Evolutionary conservation across 2,888 invertebrate genomes (phyloP), one percentile per base, ranked within the genome.

Genomic region (Dolichopus griseipennis): DNA sequence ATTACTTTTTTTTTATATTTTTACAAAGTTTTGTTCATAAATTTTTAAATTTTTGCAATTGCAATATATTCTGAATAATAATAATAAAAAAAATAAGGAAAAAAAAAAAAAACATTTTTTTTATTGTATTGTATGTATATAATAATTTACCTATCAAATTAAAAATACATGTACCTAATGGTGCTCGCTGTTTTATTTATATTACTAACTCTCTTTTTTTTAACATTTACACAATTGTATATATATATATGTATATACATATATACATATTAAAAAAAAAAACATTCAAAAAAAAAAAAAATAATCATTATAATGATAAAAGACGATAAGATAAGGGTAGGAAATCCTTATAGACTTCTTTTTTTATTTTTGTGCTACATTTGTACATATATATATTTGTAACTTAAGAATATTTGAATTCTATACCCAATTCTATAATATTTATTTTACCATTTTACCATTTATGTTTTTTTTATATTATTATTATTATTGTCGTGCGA

Each of bases 131-230:
- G 5, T 27, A 27, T 27, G n/a, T 27, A 5, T 27, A 18, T 52
- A 52, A 52, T 52, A 52, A 52, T 52, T 52, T 52, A 52, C 52
- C 52, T 52, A 52, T 52, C 52, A 52, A 52, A 52, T 52, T 52
- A 52, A 52, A 52, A 52, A 52, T 18, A 52, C 52, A 52, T 52
- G 52, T 52, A 52, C 52, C 52, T 52, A 52, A 52, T 52, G 52
- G 52, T 52, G n/a, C 52, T 52, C 18, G 6, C 15, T 52, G 6
- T n/a, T n/a, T 52, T 18, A 12, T 18, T 52, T 52, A 52, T 18
- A 52, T 52, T 52, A 2, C 52, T 52, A 10, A 2, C n/a, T 52
- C 18, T 37, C 8, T 37, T 10, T 37, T 34, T 34, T 34, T 7
- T 34, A 7, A 37, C 37, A 37, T 12, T 37, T 8, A 8, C 8